Conservation (phyloP, 2,888 invertebrate genomes). For the Agrochola circellaris region DNA sequence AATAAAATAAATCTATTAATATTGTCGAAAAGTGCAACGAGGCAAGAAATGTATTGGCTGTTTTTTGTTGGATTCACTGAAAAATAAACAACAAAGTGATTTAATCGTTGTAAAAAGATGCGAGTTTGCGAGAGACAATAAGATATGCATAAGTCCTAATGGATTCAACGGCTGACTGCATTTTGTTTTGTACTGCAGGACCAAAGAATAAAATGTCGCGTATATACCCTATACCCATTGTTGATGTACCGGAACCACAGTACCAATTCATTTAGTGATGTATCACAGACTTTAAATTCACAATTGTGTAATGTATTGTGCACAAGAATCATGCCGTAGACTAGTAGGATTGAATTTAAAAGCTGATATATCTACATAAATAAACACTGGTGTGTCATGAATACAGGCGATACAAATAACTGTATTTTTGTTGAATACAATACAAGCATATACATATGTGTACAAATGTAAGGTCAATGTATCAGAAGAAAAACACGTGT, state of each 20-base stretch:
- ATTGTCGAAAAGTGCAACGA: conserved; percentile 24
- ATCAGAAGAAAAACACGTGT: background rate
- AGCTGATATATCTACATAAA: conserved; percentile 16
- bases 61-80: conserved; percentile 10
- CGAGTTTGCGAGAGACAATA: background rate
- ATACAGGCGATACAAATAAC: background rate
- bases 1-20: conserved; percentile 34
- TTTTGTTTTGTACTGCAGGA: conserved; percentile 38
- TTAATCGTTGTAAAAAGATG: conserved; percentile 15
- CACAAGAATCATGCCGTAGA: conserved; percentile 46
- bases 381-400: conserved; percentile 10
- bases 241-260: conserved; percentile 71
- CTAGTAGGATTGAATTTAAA: conserved; percentile 55
- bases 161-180: conserved; percentile 35
- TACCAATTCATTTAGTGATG: conserved; percentile 69
- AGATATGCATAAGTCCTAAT: background rate
- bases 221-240: conserved; percentile 53
- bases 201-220: conserved; percentile 35
- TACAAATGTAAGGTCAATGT: background rate
- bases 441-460: background rate
- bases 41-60: conserved; percentile 17
- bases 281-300: conserved; percentile 66
- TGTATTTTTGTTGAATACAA: background rate
- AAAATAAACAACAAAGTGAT: conserved; percentile 9
- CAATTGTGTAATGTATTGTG: conserved; percentile 66